Evolutionary conservation across 2,888 invertebrate genomes (phyloP), one percentile per base, ranked within the genome.

Genomic region (Lycia hirtaria): DNA sequence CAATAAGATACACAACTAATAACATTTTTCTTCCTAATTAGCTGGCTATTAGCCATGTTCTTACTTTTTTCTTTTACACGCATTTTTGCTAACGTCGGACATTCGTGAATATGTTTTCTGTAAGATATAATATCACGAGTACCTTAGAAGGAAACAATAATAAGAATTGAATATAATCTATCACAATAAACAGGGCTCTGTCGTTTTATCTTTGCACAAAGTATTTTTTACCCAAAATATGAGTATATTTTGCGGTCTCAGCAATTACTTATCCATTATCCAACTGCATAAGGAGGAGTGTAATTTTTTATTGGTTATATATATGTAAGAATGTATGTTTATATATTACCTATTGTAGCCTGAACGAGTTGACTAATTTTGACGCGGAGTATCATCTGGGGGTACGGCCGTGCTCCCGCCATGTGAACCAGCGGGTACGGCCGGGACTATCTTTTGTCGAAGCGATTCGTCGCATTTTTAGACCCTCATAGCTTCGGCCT

Each of bases 31-130:
- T 28, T 10, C 14, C 49, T 49, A 38, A 49, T 49, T 40, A 49
- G 38, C 10, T 28, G n/a, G 17, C 26, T 26, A 24, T 14, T 14
- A 24, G 7, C 30, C 44, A 44, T 44, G 44, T 44, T 44, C 20
- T 30, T 44, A 44, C 20, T 30, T 14, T 20, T 44, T 44, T 43
- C 41, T 28, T 41, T 17, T 41, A 10, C 24, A 30, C 30, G 41
- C n/a, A 19, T 44, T 4, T 44, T 32, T 12, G 28, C 20, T 20
- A 12, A 44, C 30, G 12, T 51, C 20, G 32, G 41, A 26, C 44
- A 30, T 44, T 30, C n/a, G 2, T 32, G 38, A 45, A 37, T 38
- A 47, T 51, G 32, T 44, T n/a, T n/a, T 52, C 10, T 14, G 26
- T 52, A 14, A 20, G 43, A 22, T 22, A 44, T 14, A 44, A 15